Conservation (phyloP, 2,797 vertebrate species). For the Lagodon rhomboides region DNA sequence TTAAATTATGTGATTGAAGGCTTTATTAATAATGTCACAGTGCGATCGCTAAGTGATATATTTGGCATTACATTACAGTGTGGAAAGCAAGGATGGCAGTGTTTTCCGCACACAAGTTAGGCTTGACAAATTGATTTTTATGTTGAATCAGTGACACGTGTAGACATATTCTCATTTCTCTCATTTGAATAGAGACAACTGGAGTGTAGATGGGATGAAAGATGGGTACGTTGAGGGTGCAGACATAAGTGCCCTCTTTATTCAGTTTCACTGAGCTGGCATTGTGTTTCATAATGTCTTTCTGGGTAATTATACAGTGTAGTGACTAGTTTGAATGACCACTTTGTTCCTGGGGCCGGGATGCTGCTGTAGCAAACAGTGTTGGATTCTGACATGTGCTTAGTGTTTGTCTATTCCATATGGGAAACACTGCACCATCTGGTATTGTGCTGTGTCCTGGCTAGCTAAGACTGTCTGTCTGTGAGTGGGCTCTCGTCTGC, state of each 20-base stretch:
- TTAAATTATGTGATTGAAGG: conserved; percentile 27
- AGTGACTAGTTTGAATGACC: conserved; percentile 94
- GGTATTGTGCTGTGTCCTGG: conserved; percentile 81
- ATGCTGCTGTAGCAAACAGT: conserved; percentile 83
- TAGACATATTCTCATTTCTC: conserved; percentile 38
- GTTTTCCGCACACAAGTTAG: conserved; percentile 41
- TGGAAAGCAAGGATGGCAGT: background rate
- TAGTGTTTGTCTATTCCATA: conserved; percentile 83
- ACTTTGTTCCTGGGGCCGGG: conserved; percentile 85
- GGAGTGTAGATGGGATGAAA: conserved; percentile 69
- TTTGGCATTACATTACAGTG: conserved; percentile 22
- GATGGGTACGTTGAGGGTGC: conserved; percentile 77
- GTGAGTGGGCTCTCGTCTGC: conserved; percentile 73
- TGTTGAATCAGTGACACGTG: conserved; percentile 49
- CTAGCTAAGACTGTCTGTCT: conserved; percentile 72
- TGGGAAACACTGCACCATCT: conserved; percentile 85
- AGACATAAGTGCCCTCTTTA: conserved; percentile 95
- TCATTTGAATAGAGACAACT: conserved; percentile 64
- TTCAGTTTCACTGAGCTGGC: conserved; percentile 92
- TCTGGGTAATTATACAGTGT: conserved; percentile 92
- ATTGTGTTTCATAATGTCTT: conserved; percentile 92
- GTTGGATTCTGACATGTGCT: conserved; percentile 84
- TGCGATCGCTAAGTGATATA: conserved; percentile 1
- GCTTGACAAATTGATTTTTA: conserved; percentile 51
- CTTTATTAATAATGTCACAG: conserved; percentile 26